A percentile compares a stretch with the other conserved stretches of the same genome.
These are phyloP conservation scores for Aporophyla lueneburgensis DNA, from an alignment of 2,888 invertebrate genomes.

Conservation along the genomic window DNA sequence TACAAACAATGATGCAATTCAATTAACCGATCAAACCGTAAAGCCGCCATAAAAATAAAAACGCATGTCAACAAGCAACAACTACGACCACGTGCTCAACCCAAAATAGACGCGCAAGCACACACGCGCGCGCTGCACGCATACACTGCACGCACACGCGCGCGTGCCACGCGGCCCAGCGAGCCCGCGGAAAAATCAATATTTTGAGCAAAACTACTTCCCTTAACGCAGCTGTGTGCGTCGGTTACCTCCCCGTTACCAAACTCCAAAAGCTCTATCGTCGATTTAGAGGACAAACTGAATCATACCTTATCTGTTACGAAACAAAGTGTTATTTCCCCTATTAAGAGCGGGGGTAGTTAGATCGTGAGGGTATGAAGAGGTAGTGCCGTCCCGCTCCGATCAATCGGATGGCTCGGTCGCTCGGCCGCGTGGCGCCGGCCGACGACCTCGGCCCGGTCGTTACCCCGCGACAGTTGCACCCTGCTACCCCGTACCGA, in stretches of 20 bases:
- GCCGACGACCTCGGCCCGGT: conserved; percentile 88
- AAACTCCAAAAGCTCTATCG: conserved; percentile 73
- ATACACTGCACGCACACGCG: conserved; percentile 72
- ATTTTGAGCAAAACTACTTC: conserved; percentile 91
- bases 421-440: conserved; percentile 89
- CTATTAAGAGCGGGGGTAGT: conserved; percentile 82
- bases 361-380: conserved; percentile 83
- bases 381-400: conserved; percentile 86
- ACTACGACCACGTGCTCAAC: conserved; percentile 89
- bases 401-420: conserved; percentile 88
- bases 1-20: conserved; percentile 80
- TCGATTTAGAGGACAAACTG: conserved; percentile 67
- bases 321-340: conserved; percentile 82
- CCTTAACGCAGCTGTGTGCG: conserved; percentile 86
- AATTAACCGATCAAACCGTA: conserved; percentile 82
- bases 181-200: conserved; percentile 89
- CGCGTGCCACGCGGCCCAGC: conserved; percentile 76
- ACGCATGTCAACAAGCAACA: conserved; percentile 89
- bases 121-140: conserved; percentile 75
- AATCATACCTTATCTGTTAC: conserved; percentile 83
- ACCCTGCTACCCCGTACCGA: conserved; percentile 88
- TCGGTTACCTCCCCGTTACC: conserved; percentile 70
- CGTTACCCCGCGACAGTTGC: conserved; percentile 89
- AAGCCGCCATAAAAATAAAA: conserved; percentile 87
- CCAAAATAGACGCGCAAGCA: conserved; percentile 87